Conservation (phyloP, 2,888 invertebrate species). For the Macaria notata region DNA sequence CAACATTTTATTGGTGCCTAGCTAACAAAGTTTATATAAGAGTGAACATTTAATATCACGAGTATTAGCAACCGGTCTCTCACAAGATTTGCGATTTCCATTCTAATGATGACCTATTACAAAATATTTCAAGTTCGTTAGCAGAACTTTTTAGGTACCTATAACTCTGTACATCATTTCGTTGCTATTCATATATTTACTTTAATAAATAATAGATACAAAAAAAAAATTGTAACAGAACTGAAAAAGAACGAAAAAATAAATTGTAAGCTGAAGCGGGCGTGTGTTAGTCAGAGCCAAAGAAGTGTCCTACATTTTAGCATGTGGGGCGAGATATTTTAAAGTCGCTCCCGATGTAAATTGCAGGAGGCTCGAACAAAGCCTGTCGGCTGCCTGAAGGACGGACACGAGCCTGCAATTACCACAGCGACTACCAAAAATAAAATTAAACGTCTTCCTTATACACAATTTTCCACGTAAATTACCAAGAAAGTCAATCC, state of each 20-base stretch:
- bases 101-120: too few species aligned
- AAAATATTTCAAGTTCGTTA: too few species aligned
- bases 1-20: too few species aligned
- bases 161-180: too few species aligned
- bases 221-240: too few species aligned
- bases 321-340: slow-evolving; percentile 37
- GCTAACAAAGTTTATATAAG: too few species aligned
- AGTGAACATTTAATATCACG: too few species aligned
- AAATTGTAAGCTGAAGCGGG: slow-evolving; percentile 2
- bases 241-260: background rate
- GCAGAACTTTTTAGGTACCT: too few species aligned
- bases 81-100: too few species aligned
- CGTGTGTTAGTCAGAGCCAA: slow-evolving; percentile 2
- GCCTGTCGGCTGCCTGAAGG: slow-evolving; percentile 38
- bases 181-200: too few species aligned
- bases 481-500: slow-evolving; percentile 22
- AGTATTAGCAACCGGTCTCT: too few species aligned
- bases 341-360: slow-evolving; percentile 56
- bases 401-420: slow-evolving; percentile 26
- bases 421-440: slow-evolving; percentile 18
- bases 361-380: slow-evolving; percentile 54
- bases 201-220: too few species aligned
- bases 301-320: slow-evolving; percentile 16
- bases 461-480: slow-evolving; percentile 28
- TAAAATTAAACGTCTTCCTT: slow-evolving; percentile 26